A percentile compares a stretch with the other conserved stretches of the same genome.
Evolutionary conservation across 1,140 invertebrate species (phyloP).

Genomic region (Latrodectus geometricus): DNA sequence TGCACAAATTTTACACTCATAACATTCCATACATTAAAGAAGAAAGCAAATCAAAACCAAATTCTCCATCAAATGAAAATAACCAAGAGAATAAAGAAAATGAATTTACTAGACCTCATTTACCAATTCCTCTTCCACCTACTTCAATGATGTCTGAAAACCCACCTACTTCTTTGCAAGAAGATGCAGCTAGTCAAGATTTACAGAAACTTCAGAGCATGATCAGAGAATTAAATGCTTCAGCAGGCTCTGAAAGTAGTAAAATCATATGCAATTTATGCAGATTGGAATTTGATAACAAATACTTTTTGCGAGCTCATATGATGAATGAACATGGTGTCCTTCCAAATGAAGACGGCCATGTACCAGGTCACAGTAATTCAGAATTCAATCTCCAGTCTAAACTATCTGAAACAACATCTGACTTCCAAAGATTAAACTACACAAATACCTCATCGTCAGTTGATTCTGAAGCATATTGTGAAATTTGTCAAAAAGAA

Average conservation of each 20-base stretch:
- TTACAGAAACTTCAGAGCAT: constrained; percentile 90
- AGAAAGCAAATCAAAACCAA: constrained; percentile 63
- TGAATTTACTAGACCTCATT: constrained; percentile 53
- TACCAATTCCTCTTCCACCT: constrained; percentile 54
- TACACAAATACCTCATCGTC: constrained; percentile 28
- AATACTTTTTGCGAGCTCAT: constrained; percentile 74
- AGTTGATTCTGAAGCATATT: constrained; percentile 70
- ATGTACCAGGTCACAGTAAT: constrained; percentile 62
- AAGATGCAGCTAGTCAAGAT: constrained; percentile 74
- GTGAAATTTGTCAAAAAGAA: constrained; percentile 75
- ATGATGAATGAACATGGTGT: constrained; percentile 75
- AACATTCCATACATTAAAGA: constrained; percentile 65
- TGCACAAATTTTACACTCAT: constrained; percentile 72
- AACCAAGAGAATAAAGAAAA: constrained; percentile 55
- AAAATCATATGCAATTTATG: constrained; percentile 73
- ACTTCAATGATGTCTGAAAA: constrained; percentile 30
- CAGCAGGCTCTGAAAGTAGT: constrained; percentile 61
- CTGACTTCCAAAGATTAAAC: constrained; percentile 53
- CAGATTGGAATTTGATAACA: constrained; percentile 74
- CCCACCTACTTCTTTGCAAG: constrained; percentile 57
- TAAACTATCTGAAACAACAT: constrained; percentile 45
- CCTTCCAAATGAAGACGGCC: constrained; percentile 68
- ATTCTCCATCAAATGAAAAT: constrained; percentile 43
- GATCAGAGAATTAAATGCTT: constrained; percentile 86
- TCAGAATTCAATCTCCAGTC: constrained; percentile 52